These are phyloP conservation scores for Thomomys bottae DNA, from an alignment of 2,113 vertebrate species.

Conservation along the genomic window DNA sequence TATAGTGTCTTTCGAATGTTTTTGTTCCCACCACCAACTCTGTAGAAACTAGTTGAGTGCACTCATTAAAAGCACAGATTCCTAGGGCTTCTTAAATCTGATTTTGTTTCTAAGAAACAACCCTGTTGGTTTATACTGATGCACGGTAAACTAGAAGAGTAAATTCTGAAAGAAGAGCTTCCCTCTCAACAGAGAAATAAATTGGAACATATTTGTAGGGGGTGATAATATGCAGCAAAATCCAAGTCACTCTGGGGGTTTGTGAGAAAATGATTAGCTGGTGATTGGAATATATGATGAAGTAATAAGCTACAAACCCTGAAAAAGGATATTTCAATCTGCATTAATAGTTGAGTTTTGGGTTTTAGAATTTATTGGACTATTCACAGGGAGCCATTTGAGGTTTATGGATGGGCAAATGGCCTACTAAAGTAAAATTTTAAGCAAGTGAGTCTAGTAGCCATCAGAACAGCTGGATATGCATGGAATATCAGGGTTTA, in stretches of 20 bases:
- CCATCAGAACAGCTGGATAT: not conserved
- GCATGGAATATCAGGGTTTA: too few species aligned
- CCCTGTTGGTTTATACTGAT: not conserved
- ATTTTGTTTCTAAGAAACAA: too few species aligned
- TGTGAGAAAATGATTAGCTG: not conserved
- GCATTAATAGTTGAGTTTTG: not conserved
- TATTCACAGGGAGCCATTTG: not conserved
- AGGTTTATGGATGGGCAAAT: not conserved
- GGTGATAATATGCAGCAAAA: not conserved
- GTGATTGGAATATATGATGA: not conserved
- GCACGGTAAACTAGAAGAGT: not conserved
- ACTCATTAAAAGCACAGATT: not conserved
- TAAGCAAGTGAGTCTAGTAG: not conserved
- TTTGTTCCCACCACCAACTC: not conserved
- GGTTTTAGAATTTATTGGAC: not conserved
- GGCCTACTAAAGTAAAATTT: not conserved
- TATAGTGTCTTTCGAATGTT: not conserved
- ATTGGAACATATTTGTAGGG: not conserved
- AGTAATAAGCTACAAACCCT: not conserved
- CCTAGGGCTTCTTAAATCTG: not conserved
- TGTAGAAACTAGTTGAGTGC: not conserved
- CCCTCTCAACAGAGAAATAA: not conserved
- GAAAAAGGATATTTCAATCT: not conserved
- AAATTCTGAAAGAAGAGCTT: not conserved
- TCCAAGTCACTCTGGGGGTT: not conserved